phyloP scores from a whole-genome alignment of 30 jellyfish, hydroid and myxozoan species.

The Turritopsis rubra region DNA sequence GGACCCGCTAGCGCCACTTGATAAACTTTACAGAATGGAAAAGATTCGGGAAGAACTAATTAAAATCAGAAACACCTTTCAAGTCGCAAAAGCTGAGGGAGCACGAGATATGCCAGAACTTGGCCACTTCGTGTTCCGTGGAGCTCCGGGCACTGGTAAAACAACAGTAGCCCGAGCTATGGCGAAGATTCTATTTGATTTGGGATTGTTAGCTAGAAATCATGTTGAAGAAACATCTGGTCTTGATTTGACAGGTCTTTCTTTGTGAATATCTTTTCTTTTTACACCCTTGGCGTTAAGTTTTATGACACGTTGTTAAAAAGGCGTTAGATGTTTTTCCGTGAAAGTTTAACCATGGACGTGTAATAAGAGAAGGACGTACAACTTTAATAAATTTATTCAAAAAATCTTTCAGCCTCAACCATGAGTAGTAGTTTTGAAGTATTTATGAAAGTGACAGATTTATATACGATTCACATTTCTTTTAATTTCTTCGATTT shows the following conservation, averaged over 20 bases:
- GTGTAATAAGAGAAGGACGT: no score
- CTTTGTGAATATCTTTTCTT: not conserved
- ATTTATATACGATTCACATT: no score
- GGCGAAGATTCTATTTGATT: conserved; percentile 28
- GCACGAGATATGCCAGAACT: conserved; percentile 24
- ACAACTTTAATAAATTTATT: no score
- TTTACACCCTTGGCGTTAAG: no score
- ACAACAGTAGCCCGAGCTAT: conserved; percentile 24
- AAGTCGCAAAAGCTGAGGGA: conserved; percentile 23
- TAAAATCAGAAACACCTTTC: conserved; percentile 9
- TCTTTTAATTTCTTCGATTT: no score
- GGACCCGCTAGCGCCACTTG: conserved; percentile 26
- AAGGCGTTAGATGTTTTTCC: no score
- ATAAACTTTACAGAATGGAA: conserved; percentile 19
- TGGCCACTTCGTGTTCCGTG: conserved; percentile 27
- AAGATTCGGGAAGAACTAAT: conserved; percentile 10
- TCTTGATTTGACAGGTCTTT: conserved; percentile 26
- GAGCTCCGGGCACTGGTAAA: conserved; percentile 27
- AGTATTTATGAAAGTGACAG: no score
- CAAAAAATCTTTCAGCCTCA: no score
- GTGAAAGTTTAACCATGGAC: no score
- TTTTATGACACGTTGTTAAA: no score
- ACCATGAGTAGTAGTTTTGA: no score
- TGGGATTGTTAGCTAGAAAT: conserved; percentile 20
- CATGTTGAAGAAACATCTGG: conserved; percentile 33